Base-by-base conservation (phyloP, 2,888 invertebrate genomes). In the Eilema depressum region DNA sequence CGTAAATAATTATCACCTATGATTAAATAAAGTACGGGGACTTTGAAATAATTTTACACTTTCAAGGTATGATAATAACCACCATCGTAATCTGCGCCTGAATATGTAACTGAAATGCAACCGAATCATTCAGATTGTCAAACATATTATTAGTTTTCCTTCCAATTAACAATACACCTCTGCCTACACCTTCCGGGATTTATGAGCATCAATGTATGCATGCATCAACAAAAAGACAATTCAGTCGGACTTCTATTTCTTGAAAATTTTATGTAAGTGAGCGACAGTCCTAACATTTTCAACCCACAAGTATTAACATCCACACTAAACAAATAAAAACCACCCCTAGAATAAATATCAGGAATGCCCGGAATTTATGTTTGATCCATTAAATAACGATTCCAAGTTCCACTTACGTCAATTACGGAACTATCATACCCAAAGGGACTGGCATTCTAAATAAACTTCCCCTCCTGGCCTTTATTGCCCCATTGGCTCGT, bases 371-470 rank as follows among this genome's bases (percentile, higher is more conserved):
- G 30, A n/a, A 69, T 69, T 69, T 37, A 59, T 53, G 41, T 63
- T 33, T 20, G n/a, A 53, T 33, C 61, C 67, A 82, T 74, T 75
- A 77, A 71, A 74, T 75, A 77, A 69, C 75, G 68, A 70, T 77
- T 68, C 57, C 23, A 30, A 80, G 79, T 63, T 81, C 82, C 80
- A 79, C 82, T 80, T 73, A 77, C 61, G 66, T 72, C 83, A 77
- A 80, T 80, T 80, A 82, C 75, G 67, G 72, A 62, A 57, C 72
- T 53, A 82, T 80, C 80, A 79, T 76, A 73, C 33, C 30, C 57
- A 33, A 80, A 72, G 66, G 63, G 78, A 75, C 73, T 53, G 69
- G 80, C 64, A 80, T 82, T 81, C 80, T 75, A 82, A 82, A 77
- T 74, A 80, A 75, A 71, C 72, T 65, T 33, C 20, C 60, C 65